Conservation (phyloP, 2,888 invertebrate genomes). For the Matsumyia berberina region DNA sequence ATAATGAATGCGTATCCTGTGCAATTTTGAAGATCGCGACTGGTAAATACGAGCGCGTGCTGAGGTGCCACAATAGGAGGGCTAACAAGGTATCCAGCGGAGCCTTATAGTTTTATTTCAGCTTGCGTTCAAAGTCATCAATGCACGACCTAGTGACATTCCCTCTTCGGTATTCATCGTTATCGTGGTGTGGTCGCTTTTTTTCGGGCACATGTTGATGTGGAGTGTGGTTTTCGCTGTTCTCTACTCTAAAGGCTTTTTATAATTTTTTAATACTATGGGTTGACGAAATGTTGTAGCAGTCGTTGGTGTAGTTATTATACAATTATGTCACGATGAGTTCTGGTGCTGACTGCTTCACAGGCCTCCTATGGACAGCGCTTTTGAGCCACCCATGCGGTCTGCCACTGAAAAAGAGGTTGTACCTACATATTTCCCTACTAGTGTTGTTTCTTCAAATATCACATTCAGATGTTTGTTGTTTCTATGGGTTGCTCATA, state of each 20-base stretch:
- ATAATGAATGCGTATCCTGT: slow-evolving; percentile 54
- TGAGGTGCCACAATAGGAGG: slow-evolving; percentile 84
- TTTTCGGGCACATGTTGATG: slow-evolving; percentile 35
- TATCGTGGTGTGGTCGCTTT: slow-evolving; percentile 3
- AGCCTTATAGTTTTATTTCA: slow-evolving; percentile 50
- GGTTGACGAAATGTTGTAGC: slow-evolving; percentile 27
- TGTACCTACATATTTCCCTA: too few species aligned
- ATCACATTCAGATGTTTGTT: slow-evolving; percentile 45
- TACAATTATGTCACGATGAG: slow-evolving; percentile 44
- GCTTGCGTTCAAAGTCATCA: slow-evolving; percentile 45
- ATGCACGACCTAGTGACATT: slow-evolving; percentile 52
- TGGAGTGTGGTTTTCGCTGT: slow-evolving; percentile 39
- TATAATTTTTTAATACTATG: slow-evolving; percentile 23
- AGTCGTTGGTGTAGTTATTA: slow-evolving; percentile 45
- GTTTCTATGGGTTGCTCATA: slow-evolving; percentile 39
- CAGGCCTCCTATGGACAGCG: slow-evolving; percentile 45
- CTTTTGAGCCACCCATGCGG: slow-evolving; percentile 50
- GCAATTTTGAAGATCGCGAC: slow-evolving; percentile 48
- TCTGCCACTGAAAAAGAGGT: slow-evolving; percentile 32
- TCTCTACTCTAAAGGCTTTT: slow-evolving; percentile 22
- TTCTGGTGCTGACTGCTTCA: slow-evolving; percentile 51
- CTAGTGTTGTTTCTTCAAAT: slow-evolving; percentile 23
- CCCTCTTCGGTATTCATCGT: slow-evolving; percentile 24
- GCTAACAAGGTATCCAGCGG: slow-evolving; percentile 77
- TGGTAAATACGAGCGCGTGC: slow-evolving; percentile 80